Evolutionary conservation across 2,797 vertebrate species (phyloP).

Genomic region (Falco rusticolus): DNA sequence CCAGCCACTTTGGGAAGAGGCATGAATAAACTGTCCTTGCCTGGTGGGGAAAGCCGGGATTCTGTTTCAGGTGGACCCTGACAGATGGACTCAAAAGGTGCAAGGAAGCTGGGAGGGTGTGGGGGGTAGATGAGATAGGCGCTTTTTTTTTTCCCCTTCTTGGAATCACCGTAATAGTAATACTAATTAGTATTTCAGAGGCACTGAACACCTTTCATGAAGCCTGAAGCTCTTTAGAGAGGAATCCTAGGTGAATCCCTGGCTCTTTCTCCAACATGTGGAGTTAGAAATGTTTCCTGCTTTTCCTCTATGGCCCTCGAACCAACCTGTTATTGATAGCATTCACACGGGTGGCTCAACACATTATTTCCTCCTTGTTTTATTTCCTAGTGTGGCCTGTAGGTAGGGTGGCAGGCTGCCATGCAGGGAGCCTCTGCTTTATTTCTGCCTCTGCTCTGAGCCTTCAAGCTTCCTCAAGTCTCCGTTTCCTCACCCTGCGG

Average conservation of each 20-base stretch:
- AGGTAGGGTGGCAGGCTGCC: background rate
- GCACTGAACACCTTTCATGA: slow-evolving; percentile 1
- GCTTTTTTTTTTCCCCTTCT: too few species aligned
- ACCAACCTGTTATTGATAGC: background rate
- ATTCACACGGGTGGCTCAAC: background rate
- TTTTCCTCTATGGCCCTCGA: background rate
- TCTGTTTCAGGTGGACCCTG: slow-evolving; percentile 40
- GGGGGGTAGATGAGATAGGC: background rate
- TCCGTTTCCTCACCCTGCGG: background rate
- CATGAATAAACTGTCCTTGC: slow-evolving; percentile 27
- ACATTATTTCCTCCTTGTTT: background rate
- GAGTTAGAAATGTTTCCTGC: background rate
- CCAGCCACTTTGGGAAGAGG: background rate
- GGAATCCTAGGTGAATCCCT: background rate
- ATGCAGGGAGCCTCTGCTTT: background rate
- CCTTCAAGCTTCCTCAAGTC: background rate
- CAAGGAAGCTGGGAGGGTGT: background rate
- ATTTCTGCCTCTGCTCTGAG: background rate
- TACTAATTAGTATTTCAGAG: slow-evolving; percentile 34
- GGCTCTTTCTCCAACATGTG: background rate
- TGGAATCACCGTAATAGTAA: background rate
- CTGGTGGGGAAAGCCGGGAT: background rate
- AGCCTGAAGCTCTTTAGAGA: background rate
- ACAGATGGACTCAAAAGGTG: slow-evolving; percentile 58
- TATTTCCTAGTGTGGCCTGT: background rate